These are phyloP conservation scores for Megalopta genalis DNA, from an alignment of 1,140 invertebrate species.

Conservation along the genomic window DNA sequence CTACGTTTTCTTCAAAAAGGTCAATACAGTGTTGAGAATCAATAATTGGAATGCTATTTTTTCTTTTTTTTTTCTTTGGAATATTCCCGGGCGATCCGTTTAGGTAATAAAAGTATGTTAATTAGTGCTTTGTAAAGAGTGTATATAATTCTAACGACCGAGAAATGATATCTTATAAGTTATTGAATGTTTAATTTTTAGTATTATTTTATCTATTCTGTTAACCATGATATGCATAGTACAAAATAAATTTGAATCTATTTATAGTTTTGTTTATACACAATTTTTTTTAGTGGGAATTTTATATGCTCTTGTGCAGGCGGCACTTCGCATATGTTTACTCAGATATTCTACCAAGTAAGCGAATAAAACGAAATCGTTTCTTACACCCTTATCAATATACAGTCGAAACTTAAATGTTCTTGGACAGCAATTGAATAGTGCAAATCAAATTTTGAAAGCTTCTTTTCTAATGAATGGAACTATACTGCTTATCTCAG, in stretches of 20 bases:
- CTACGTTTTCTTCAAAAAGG: background rate
- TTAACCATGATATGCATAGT: constrained; percentile 41
- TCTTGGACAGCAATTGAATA: constrained; percentile 1
- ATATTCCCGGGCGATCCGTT: background rate
- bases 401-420: background rate
- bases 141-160: constrained; percentile 33
- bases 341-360: no score
- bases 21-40: background rate
- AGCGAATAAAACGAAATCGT: background rate
- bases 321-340: background rate
- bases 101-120: constrained; percentile 32
- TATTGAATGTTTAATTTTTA: constrained; percentile 44
- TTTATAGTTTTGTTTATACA: constrained; percentile 34
- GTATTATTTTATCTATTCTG: constrained; percentile 49
- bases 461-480: constrained; percentile 1
- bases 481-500: constrained; percentile 4
- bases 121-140: constrained; percentile 32
- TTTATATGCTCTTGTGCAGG: constrained; percentile 9
- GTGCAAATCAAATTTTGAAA: background rate
- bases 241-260: constrained; percentile 58
- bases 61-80: background rate
- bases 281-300: constrained; percentile 10
- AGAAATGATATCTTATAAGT: constrained; percentile 37
- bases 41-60: background rate
- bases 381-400: background rate